Evolutionary conservation across 2,888 invertebrate species (phyloP).

Genomic region (Endotricha flammealis): DNA sequence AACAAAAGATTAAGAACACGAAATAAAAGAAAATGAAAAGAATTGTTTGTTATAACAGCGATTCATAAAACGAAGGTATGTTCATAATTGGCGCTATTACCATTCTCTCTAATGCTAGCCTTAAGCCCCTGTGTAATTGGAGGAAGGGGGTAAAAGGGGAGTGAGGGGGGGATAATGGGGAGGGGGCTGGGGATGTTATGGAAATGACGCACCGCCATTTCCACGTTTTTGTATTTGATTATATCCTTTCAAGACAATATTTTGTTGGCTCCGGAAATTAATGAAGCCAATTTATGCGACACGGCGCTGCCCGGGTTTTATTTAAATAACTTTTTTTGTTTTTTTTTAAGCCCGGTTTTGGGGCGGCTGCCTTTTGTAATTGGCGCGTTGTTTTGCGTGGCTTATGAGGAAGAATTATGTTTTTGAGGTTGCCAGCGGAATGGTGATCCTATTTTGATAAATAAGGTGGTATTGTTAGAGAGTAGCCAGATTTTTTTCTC

Average conservation of each 20-base stretch:
- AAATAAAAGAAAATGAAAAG: too few relatives aligned
- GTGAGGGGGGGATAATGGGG: constrained; percentile 64
- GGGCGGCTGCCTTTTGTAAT: constrained; percentile 67
- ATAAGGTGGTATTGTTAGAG: too few relatives aligned
- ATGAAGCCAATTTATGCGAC: constrained; percentile 78
- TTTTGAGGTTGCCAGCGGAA: constrained; percentile 42
- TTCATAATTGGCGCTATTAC: constrained; percentile 40
- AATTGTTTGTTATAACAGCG: constrained; percentile 32
- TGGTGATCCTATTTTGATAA: constrained; percentile 4
- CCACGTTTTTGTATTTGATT: constrained; percentile 78
- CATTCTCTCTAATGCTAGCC: constrained; percentile 55
- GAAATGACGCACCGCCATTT: constrained; percentile 78
- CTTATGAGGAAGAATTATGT: constrained; percentile 60
- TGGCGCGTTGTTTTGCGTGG: constrained; percentile 55
- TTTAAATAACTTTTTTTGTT: constrained; percentile 70
- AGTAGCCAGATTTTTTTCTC: too few relatives aligned
- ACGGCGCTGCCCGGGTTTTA: constrained; percentile 64
- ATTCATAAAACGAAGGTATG: constrained; percentile 29
- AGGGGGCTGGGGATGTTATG: constrained; percentile 64
- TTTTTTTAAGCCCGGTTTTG: constrained; percentile 52
- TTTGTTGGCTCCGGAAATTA: constrained; percentile 76
- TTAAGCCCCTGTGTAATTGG: constrained; percentile 74
- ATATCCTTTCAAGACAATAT: constrained; percentile 79
- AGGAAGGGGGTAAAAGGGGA: constrained; percentile 67
- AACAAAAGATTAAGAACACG: too few relatives aligned